Evolutionary conservation across 2,797 vertebrate species (phyloP).

Genomic region (Phylloscopus collybita): DNA sequence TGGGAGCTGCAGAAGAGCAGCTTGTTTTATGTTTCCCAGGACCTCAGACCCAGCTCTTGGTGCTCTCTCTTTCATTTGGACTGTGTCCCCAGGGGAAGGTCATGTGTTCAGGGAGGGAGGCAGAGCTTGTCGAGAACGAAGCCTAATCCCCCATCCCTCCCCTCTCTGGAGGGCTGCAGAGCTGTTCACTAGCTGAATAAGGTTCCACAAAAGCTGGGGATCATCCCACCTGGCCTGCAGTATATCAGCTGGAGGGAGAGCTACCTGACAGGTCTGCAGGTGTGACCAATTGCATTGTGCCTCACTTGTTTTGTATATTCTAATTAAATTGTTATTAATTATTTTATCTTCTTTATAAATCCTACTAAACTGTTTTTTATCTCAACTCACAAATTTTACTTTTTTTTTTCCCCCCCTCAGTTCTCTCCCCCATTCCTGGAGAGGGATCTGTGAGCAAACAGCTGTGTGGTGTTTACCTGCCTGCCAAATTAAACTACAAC

Average conservation of each 20-base stretch:
- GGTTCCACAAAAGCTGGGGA: not conserved
- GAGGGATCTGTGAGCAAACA: not conserved
- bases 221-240: not conserved
- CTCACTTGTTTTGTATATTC: not conserved
- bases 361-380: not conserved
- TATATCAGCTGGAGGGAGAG: not conserved
- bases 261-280: not conserved
- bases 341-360: not conserved
- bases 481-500: not conserved
- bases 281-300: not conserved
- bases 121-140: not conserved
- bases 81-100: not conserved
- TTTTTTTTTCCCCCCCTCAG: too few relatives aligned
- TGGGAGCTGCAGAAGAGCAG: not conserved
- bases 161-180: not conserved
- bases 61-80: not conserved
- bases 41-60: not conserved
- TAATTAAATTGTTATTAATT: not conserved
- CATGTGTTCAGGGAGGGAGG: not conserved
- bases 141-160: not conserved
- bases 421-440: not conserved
- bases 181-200: not conserved
- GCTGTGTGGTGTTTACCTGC: not conserved
- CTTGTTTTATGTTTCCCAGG: not conserved
- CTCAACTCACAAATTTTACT: not conserved